phyloP scores from a whole-genome alignment of 2,888 invertebrate species.

The Euclidia mi region DNA sequence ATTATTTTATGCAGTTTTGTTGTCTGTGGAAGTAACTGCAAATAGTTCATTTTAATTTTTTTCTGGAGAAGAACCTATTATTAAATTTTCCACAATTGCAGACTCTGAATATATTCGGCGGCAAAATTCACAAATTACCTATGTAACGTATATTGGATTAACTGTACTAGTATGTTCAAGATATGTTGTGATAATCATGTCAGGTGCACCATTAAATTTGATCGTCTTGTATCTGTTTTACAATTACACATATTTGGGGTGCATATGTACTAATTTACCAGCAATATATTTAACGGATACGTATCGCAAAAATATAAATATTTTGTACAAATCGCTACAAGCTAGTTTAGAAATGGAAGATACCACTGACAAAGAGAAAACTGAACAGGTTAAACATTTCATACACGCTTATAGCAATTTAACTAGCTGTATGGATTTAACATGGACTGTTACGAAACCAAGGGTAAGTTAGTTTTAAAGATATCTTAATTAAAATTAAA shows the following conservation, averaged over 20 bases:
- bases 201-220: too few relatives aligned
- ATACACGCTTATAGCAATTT: neutral
- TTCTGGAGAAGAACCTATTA: neutral
- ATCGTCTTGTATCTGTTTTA: neutral
- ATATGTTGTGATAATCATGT: neutral
- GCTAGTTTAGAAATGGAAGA: neutral
- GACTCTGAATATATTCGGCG: neutral
- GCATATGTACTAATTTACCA: neutral
- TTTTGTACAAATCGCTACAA: neutral
- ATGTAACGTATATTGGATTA: neutral
- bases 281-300: neutral
- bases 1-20: neutral
- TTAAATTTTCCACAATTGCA: neutral
- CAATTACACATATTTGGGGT: neutral
- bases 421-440: neutral
- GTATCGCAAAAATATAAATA: neutral
- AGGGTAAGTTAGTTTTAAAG: neutral
- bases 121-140: neutral
- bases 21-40: neutral
- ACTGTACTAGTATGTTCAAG: neutral
- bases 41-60: neutral
- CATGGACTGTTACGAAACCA: neutral
- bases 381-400: neutral
- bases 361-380: neutral
- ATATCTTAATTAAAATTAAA: too few relatives aligned